These are phyloP conservation scores for Pelochelys cantorii DNA, from an alignment of 2,797 vertebrate genomes.

Conservation along the genomic window DNA sequence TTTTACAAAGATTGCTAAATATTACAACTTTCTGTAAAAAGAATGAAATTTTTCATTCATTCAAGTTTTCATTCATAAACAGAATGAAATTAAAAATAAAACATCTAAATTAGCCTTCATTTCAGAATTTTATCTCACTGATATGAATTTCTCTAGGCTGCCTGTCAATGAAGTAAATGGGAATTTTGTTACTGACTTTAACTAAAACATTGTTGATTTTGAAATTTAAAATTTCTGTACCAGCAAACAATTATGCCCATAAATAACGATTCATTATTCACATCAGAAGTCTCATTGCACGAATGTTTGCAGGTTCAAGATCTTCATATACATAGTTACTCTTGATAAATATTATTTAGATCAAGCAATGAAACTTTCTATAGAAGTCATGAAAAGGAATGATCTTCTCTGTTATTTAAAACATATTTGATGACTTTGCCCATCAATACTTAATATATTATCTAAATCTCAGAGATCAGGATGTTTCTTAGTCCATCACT, in stretches of 20 bases:
- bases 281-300: background rate
- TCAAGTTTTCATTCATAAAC: background rate
- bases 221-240: constrained; percentile 27
- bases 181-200: background rate
- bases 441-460: constrained; percentile 56
- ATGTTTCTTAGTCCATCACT: background rate
- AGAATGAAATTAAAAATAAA: constrained; percentile 63
- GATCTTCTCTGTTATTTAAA: constrained; percentile 56
- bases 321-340: constrained; percentile 37
- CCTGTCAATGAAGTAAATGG: constrained; percentile 33
- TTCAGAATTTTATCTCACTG: constrained; percentile 56
- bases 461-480: constrained; percentile 54
- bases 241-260: background rate
- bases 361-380: constrained; percentile 26
- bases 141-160: constrained; percentile 43
- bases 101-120: constrained; percentile 61
- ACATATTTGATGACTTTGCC: constrained; percentile 51
- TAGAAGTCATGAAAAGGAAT: constrained; percentile 45
- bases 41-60: constrained; percentile 11
- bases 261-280: background rate
- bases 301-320: constrained; percentile 44
- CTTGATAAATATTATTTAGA: constrained; percentile 6
- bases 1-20: constrained; percentile 63
- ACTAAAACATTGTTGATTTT: constrained; percentile 26
- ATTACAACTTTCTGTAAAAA: constrained; percentile 45